These are phyloP conservation scores for Chironomus riparius DNA, from an alignment of 2,888 invertebrate genomes.

Conservation along the genomic window DNA sequence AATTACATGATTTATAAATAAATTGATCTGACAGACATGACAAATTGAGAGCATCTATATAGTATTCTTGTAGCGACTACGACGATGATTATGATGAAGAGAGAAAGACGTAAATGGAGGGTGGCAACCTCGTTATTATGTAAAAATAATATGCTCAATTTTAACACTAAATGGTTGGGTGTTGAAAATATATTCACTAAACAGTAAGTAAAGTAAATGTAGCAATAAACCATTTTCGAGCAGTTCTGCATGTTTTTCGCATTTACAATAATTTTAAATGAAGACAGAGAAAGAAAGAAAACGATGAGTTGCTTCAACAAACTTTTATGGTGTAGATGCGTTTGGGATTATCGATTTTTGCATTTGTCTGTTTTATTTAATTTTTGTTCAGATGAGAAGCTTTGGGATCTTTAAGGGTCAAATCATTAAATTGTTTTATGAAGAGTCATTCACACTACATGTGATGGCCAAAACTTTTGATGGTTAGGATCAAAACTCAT, in stretches of 20 bases:
- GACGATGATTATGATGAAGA: background rate
- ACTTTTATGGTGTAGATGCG: too few relatives aligned
- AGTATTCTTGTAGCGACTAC: too few relatives aligned
- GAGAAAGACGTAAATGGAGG: background rate
- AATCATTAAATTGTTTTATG: too few relatives aligned
- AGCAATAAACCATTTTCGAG: background rate
- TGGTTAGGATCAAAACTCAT: too few relatives aligned
- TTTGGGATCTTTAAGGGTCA: too few relatives aligned
- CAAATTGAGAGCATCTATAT: background rate
- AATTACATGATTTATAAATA: background rate
- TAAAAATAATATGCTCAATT: background rate
- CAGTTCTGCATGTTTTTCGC: background rate
- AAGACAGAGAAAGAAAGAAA: background rate
- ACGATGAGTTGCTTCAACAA: background rate
- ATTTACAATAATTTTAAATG: background rate
- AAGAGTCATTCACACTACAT: too few relatives aligned
- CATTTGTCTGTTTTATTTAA: too few relatives aligned
- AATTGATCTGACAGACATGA: conserved; percentile 9
- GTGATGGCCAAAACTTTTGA: too few relatives aligned
- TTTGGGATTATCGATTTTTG: too few relatives aligned
- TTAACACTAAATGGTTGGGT: conserved; percentile 19
- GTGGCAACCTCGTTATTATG: conserved; percentile 1
- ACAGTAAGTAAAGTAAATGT: background rate
- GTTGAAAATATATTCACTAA: conserved; percentile 14
- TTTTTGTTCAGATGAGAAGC: too few relatives aligned